These are phyloP conservation scores for Eurytemora carolleeae DNA, from an alignment of 1,140 invertebrate genomes.

Conservation along the genomic window DNA sequence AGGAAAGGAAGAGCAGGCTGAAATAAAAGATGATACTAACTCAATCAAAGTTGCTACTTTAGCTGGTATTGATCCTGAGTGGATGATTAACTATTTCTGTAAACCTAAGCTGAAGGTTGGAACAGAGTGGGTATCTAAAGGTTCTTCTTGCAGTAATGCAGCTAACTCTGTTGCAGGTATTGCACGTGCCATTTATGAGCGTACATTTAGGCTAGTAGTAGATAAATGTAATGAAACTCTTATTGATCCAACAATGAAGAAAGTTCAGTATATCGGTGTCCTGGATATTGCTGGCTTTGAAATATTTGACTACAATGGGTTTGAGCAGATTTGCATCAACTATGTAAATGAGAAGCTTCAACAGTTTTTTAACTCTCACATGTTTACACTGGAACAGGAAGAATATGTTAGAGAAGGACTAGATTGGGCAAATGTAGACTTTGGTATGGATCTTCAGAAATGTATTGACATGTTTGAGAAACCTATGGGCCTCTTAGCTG, in stretches of 20 bases:
- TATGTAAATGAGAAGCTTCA: no score
- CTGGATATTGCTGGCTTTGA: conserved; percentile 14
- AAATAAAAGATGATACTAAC: conserved; percentile 34
- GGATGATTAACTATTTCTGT: conserved; percentile 31
- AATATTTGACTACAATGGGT: no score
- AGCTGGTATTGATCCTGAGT: conserved; percentile 35
- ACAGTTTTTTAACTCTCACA: no score
- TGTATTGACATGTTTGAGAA: no score
- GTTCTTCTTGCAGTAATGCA: conserved; percentile 32
- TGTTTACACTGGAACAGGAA: no score
- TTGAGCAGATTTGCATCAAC: no score
- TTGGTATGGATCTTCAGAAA: no score
- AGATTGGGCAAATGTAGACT: no score
- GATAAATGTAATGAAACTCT: conserved; percentile 42
- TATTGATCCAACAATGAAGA: no score
- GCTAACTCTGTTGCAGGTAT: conserved; percentile 32
- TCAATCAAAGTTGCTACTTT: conserved; percentile 35
- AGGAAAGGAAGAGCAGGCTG: conserved; percentile 51
- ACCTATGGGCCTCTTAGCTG: conserved; percentile 40
- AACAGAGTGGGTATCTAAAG: conserved; percentile 95
- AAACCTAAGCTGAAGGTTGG: conserved; percentile 98
- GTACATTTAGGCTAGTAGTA: conserved; percentile 34
- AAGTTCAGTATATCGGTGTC: conserved; percentile 10
- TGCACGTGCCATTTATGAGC: conserved; percentile 38
- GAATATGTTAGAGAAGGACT: no score